Base-by-base conservation (phyloP, 2,888 invertebrate genomes). In the Liopterus haemorrhoidalis region DNA sequence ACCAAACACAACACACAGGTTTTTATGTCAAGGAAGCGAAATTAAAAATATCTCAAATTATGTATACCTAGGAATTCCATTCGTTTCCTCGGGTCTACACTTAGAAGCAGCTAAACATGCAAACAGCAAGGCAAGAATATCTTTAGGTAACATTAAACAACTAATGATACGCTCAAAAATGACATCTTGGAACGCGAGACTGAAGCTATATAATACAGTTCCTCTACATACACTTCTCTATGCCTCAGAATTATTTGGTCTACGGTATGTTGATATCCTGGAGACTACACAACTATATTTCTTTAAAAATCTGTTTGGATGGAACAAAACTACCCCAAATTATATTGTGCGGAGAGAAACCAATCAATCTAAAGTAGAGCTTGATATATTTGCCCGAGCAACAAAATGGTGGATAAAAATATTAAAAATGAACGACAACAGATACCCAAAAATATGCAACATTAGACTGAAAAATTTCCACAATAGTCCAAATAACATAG, bases 361-460 rank as follows among this genome's bases (percentile, higher is more conserved):
- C 12, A n/a, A 16, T 5, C 15, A 37, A 16, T 6, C 14, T 2
- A 24, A 37, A 24, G n/a, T 37, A 25, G 5, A 24, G 15, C 12
- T 37, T 15, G 9, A n/a, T 8, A 16, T 25, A 24, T 14, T 37
- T 15, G 15, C 22, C 11, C 24, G n/a, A 15, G 15, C 16, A 6
- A 11, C 25, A 8, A 24, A 16, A n/a, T 37, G 15, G 5, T 37
- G 37, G 6, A 37, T 22, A 16, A 36, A 37, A 25, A 3, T 37
- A 15, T 22, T 37, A 15, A 5, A 22, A 18, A 37, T 37, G 37
- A 37, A 24, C 8, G 8, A 20, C 8, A 24, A n/a, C 15, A 24
- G 16, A 37, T 37, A 25, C 11, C 37, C 37, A 25, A 37, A 24
- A 16, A n/a, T 33, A 20, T 33, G 33, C n/a, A 21, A 19, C 14